Evolutionary conservation across 2,113 vertebrate genomes (phyloP).

Genomic region (Lophotis ruficrista): DNA sequence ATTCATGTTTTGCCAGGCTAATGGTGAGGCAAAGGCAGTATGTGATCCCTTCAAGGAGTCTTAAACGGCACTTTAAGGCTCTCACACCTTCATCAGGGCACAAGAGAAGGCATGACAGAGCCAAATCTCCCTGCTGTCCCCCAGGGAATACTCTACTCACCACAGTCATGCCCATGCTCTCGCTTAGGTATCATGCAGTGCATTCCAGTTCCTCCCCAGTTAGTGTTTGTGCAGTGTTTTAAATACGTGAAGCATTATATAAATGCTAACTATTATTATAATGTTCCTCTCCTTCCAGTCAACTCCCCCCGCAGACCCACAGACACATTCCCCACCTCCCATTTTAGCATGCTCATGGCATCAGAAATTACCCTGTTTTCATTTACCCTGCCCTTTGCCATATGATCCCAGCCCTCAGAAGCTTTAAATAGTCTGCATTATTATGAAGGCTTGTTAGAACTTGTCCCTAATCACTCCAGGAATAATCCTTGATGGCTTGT

Average conservation of each 20-base stretch:
- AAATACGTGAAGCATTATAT: constrained; percentile 35
- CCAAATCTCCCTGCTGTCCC: background rate
- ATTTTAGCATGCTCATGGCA: constrained; percentile 36
- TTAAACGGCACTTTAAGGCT: background rate
- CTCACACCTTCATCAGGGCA: background rate
- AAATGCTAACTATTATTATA: constrained; percentile 59
- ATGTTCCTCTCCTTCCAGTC: constrained; percentile 50
- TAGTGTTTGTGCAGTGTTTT: constrained; percentile 14
- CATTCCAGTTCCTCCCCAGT: constrained; percentile 39
- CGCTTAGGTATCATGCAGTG: background rate
- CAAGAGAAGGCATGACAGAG: background rate
- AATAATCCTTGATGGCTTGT: constrained; percentile 67
- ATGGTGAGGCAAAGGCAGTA: background rate
- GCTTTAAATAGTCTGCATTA: constrained; percentile 71
- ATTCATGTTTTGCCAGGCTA: background rate
- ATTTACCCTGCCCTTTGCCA: constrained; percentile 62
- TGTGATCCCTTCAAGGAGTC: background rate
- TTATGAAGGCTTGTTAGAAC: constrained; percentile 69
- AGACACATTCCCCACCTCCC: constrained; percentile 54
- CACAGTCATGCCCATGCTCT: background rate
- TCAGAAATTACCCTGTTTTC: constrained; percentile 64
- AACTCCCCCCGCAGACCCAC: constrained; percentile 16
- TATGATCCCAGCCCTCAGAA: constrained; percentile 51
- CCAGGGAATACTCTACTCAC: background rate
- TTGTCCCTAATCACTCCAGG: constrained; percentile 68